Percentiles rank a stretch among this genome's conserved stretches.
These are phyloP conservation scores for Numenius arquata DNA, from an alignment of 2,113 vertebrate genomes.

Conservation along the genomic window DNA sequence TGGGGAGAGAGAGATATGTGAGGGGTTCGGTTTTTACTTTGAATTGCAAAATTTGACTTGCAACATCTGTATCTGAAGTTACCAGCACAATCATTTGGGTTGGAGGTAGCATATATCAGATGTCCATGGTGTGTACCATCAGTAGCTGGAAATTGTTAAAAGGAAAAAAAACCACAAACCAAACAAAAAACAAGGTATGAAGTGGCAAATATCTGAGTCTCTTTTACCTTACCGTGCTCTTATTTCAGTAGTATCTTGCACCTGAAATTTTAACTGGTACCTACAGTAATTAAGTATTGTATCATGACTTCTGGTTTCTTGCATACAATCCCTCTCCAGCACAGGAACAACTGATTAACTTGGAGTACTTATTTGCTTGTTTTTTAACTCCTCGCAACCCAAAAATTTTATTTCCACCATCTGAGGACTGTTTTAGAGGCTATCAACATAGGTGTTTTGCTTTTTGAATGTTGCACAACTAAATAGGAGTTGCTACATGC, in stretches of 20 bases:
- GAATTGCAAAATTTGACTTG: not conserved
- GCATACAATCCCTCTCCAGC: not conserved
- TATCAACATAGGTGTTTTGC: not conserved
- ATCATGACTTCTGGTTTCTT: not conserved
- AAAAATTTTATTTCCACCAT: not conserved
- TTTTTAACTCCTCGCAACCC: not conserved
- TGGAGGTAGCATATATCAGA: not conserved
- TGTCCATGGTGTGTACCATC: too few relatives aligned
- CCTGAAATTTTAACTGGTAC: not conserved
- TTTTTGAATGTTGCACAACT: not conserved
- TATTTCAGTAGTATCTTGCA: not conserved
- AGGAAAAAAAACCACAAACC: not conserved
- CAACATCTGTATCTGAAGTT: not conserved
- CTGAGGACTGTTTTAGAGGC: not conserved
- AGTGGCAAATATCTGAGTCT: not conserved
- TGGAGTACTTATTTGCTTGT: not conserved
- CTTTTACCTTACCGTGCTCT: fast-evolving
- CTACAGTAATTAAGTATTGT: not conserved
- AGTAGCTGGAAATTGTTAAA: not conserved
- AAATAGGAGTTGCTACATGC: not conserved
- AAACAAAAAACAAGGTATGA: not conserved
- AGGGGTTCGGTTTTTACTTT: not conserved
- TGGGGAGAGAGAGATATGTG: not conserved
- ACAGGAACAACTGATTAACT: not conserved
- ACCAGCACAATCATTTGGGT: not conserved